These are phyloP conservation scores for Gastrophysa polygoni DNA, from an alignment of 2,888 invertebrate species.

Conservation along the genomic window DNA sequence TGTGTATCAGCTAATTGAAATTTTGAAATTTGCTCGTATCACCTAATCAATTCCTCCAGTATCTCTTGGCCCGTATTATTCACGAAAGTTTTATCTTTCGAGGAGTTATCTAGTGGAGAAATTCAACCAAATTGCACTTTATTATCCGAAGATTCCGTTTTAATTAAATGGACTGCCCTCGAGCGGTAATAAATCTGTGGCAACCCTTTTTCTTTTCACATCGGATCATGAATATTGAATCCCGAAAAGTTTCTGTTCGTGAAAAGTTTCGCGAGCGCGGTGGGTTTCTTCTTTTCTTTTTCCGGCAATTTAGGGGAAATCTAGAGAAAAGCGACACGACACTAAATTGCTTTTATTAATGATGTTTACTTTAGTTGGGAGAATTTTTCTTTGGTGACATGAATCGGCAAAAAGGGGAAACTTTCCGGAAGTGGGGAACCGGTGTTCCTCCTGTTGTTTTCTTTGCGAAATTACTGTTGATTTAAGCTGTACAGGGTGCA, in stretches of 20 bases:
- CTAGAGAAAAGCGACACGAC: conserved; percentile 48
- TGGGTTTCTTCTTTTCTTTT: conserved; percentile 34
- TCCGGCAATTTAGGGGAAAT: conserved; percentile 51
- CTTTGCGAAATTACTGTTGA: conserved; percentile 28
- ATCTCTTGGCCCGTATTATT: no score
- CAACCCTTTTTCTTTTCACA: conserved; percentile 42
- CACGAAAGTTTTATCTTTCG: conserved; percentile 5
- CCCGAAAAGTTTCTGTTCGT: conserved; percentile 47
- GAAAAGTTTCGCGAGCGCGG: conserved; percentile 41
- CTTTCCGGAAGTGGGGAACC: conserved; percentile 12
- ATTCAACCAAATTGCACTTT: conserved; percentile 29
- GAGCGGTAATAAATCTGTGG: conserved; percentile 37
- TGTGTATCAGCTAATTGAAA: no score
- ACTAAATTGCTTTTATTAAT: conserved; percentile 58
- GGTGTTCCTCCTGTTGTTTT: conserved; percentile 18
- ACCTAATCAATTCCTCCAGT: no score
- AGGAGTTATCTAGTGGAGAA: conserved; percentile 13
- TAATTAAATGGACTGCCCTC: conserved; percentile 35
- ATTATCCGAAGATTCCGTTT: conserved; percentile 39
- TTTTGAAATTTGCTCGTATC: no score
- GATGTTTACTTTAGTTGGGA: conserved; percentile 53
- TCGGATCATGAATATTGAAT: conserved; percentile 54
- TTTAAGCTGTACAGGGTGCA: conserved; percentile 20
- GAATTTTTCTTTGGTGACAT: conserved; percentile 30
- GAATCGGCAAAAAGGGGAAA: conserved; percentile 31